These are phyloP conservation scores for Phoebastria nigripes DNA, from an alignment of 2,797 vertebrate genomes.

Conservation along the genomic window DNA sequence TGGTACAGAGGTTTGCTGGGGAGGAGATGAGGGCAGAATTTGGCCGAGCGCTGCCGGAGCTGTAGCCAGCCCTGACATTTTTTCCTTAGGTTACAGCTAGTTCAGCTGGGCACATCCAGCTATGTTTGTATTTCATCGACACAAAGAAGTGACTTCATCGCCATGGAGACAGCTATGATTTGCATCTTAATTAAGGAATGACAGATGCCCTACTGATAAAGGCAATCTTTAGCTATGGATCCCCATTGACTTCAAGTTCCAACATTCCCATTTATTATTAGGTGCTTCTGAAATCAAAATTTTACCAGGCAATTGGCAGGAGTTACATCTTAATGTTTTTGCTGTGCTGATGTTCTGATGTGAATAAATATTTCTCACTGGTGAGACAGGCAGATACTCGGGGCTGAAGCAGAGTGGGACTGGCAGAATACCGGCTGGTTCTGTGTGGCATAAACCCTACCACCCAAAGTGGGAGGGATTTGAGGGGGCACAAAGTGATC, in stretches of 20 bases:
- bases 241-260: neutral
- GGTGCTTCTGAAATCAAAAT: neutral
- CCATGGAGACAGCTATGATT: slow-evolving; percentile 31
- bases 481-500: neutral
- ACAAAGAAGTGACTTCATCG: neutral
- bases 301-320: neutral
- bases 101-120: neutral
- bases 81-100: neutral
- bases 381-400: neutral
- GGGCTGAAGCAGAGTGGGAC: neutral
- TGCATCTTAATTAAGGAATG: slow-evolving; percentile 48
- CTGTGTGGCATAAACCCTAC: neutral
- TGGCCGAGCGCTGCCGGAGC: neutral
- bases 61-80: neutral
- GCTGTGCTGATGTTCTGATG: neutral
- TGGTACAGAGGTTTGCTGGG: neutral
- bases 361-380: neutral
- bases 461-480: rapidly evolving
- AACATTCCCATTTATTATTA: neutral
- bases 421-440: neutral
- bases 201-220: slow-evolving; percentile 30
- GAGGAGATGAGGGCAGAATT: neutral
- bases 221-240: neutral
- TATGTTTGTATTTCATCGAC: neutral
- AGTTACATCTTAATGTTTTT: neutral